Evolutionary conservation across 2,113 vertebrate genomes (phyloP).

Genomic region (Bubo bubo): DNA sequence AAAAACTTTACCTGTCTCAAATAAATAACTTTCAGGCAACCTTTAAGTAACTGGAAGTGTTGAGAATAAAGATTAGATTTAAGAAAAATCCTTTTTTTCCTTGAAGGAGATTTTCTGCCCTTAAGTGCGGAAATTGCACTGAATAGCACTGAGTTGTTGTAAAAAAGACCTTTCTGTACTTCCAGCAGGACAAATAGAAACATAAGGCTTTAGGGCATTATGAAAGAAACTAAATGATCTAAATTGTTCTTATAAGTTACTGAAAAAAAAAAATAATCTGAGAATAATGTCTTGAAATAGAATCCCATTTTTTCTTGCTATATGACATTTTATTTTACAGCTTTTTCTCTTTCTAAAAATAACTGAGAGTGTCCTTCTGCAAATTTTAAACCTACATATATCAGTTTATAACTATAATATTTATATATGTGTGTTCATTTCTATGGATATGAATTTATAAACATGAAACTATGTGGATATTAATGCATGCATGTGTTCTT

Average conservation of each 20-base stretch:
- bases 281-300: not conserved
- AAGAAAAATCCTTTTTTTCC: not conserved
- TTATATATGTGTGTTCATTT: not conserved
- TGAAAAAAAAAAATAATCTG: not conserved
- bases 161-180: not conserved
- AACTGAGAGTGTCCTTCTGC: accelerated
- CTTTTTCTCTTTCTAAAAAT: not conserved
- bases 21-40: not conserved
- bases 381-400: not conserved
- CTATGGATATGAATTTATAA: not conserved
- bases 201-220: not conserved
- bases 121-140: not conserved
- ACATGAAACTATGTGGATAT: not conserved
- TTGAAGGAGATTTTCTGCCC: constrained; percentile 18
- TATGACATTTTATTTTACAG: not conserved
- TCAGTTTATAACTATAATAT: not conserved
- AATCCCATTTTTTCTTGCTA: not conserved
- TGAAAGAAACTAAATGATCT: not conserved
- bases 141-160: not conserved
- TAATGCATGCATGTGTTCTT: not conserved
- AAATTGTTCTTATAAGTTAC: not conserved
- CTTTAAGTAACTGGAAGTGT: not conserved
- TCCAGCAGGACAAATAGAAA: not conserved
- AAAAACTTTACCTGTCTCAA: not conserved
- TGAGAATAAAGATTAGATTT: not conserved